Percentiles rank a stretch among this genome's conserved stretches.
Evolutionary conservation across 2,888 invertebrate genomes (phyloP).

Genomic region (Mesochorus sp.): DNA sequence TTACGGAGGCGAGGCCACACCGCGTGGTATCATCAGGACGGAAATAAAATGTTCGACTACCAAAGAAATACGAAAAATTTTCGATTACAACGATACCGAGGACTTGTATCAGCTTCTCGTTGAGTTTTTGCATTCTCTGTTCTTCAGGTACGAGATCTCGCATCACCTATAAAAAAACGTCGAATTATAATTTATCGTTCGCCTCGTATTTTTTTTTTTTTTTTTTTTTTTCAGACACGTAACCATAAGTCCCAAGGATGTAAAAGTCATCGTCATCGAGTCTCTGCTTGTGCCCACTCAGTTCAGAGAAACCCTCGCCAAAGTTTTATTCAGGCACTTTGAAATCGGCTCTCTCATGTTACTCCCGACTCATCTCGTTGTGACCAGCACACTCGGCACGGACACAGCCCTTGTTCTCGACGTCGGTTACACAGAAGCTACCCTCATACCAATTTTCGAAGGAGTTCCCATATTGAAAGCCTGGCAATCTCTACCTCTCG

Average conservation of each 20-base stretch:
- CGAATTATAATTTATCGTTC: background rate
- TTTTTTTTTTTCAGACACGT: constrained; percentile 86
- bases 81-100: constrained; percentile 86
- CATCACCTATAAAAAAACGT: background rate
- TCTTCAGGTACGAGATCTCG: constrained; percentile 88
- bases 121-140: constrained; percentile 93
- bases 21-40: constrained; percentile 93
- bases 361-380: constrained; percentile 93
- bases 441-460: constrained; percentile 92
- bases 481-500: constrained; percentile 92
- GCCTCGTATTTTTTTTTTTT: constrained; percentile 20
- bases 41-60: constrained; percentile 88
- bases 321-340: constrained; percentile 95
- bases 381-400: constrained; percentile 91
- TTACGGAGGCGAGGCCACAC: constrained; percentile 94
- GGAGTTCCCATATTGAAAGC: constrained; percentile 93
- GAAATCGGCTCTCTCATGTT: constrained; percentile 90
- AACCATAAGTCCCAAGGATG: constrained; percentile 95
- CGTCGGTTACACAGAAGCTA: constrained; percentile 93
- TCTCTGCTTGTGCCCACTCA: constrained; percentile 92
- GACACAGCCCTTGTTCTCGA: constrained; percentile 93
- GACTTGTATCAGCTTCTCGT: constrained; percentile 93
- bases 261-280: constrained; percentile 95
- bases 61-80: constrained; percentile 85
- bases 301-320: constrained; percentile 93